Percentiles rank a stretch among this genome's conserved stretches.
Evolutionary conservation across 2,113 vertebrate species (phyloP).

Genomic region (Chlorodrepanis virens): DNA sequence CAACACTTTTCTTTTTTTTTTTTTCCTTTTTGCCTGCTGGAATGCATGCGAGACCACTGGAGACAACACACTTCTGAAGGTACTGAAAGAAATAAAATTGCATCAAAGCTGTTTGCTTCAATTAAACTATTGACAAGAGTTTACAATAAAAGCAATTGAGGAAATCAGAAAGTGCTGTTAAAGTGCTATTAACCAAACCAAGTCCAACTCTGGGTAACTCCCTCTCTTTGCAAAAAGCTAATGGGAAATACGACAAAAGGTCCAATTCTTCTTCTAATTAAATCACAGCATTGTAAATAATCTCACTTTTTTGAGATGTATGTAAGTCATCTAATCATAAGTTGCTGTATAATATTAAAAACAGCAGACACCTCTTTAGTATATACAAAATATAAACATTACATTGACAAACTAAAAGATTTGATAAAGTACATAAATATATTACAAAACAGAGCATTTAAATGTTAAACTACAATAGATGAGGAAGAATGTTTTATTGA

Average conservation of each 20-base stretch:
- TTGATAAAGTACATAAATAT: background rate
- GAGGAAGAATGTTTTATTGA: background rate
- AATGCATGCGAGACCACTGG: background rate
- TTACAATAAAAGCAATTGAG: slow-evolving; percentile 14
- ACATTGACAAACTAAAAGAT: background rate
- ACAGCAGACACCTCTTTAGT: accelerated
- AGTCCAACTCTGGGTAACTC: background rate
- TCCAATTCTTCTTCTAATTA: background rate
- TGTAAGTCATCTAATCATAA: background rate
- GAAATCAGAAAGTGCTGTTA: background rate
- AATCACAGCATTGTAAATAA: background rate
- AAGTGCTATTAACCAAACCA: background rate
- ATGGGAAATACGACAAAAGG: background rate
- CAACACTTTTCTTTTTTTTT: background rate
- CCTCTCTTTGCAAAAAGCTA: background rate
- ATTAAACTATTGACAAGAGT: background rate
- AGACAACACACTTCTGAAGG: background rate
- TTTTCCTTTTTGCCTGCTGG: background rate
- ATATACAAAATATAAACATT: background rate
- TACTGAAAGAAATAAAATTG: background rate
- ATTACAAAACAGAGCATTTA: background rate
- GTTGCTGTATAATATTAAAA: background rate
- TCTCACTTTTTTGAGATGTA: background rate
- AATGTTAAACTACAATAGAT: background rate
- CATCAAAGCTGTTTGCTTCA: background rate